Percentiles rank a stretch among this genome's conserved stretches.
These are phyloP conservation scores for Hipposideros armiger DNA, from an alignment of 2,113 vertebrate species.

Conservation along the genomic window DNA sequence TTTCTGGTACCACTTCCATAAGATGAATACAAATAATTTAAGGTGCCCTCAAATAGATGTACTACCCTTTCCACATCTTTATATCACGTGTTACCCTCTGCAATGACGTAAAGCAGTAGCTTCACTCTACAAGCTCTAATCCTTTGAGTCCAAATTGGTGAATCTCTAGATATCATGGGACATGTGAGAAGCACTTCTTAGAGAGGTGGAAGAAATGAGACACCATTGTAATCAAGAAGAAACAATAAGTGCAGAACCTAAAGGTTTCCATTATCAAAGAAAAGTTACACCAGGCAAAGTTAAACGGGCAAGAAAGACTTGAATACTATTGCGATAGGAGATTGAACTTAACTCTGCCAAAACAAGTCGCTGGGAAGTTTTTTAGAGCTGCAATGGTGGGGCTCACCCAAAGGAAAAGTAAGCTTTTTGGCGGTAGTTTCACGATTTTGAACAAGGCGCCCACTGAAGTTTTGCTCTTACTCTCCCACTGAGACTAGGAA, in stretches of 20 bases:
- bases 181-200: neutral
- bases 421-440: neutral
- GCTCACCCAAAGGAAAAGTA: constrained; percentile 10
- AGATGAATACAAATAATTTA: neutral
- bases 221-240: neutral
- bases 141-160: neutral
- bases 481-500: neutral
- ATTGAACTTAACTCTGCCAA: constrained; percentile 22
- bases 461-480: neutral
- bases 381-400: neutral
- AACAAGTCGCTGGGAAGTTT: neutral
- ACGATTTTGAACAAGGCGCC: neutral
- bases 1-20: neutral
- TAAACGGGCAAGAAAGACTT: constrained; percentile 25
- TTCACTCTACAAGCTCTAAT: neutral
- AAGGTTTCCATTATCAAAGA: constrained; percentile 39
- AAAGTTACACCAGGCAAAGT: neutral
- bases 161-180: constrained; percentile 11
- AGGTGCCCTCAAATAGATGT: neutral
- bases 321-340: neutral
- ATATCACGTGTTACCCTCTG: neutral
- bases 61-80: neutral
- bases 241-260: neutral
- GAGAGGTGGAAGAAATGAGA: constrained; percentile 27
- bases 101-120: neutral